Evolutionary conservation across 2,888 invertebrate species (phyloP).

Genomic region (Orthosia gracilis): DNA sequence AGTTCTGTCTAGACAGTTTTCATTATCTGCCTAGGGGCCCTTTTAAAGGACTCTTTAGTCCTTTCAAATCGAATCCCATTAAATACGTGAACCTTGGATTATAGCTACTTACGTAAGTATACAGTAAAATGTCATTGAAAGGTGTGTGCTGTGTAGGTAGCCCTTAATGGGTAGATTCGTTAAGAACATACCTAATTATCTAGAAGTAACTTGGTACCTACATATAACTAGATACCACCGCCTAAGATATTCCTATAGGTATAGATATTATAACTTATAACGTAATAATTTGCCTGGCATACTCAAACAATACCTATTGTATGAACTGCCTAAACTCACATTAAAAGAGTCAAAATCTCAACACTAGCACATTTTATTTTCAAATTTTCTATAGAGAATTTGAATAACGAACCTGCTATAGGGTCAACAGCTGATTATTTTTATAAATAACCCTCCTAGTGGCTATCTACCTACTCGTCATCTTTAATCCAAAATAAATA

Average conservation of each 20-base stretch:
- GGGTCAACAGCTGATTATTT: too few species aligned
- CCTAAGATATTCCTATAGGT: too few species aligned
- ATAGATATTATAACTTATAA: too few species aligned
- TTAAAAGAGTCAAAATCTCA: too few species aligned
- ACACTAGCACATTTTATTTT: too few species aligned
- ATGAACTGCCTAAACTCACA: too few species aligned
- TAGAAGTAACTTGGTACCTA: neutral
- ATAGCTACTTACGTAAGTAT: neutral
- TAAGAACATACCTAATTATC: neutral
- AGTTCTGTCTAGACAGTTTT: conserved; percentile 12
- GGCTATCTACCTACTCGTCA: neutral
- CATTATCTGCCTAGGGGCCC: conserved; percentile 6
- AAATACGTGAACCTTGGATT: conserved; percentile 16
- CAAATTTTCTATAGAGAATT: too few species aligned
- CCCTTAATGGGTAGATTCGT: conserved; percentile 2
- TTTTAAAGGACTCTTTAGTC: conserved; percentile 4
- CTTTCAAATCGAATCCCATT: conserved; percentile 11
- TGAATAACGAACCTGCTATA: too few species aligned
- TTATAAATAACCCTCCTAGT: too few species aligned
- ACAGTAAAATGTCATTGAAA: conserved; percentile 11
- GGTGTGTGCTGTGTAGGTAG: conserved; percentile 23
- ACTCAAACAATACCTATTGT: too few species aligned
- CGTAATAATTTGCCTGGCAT: too few species aligned
- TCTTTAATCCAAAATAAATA: neutral
- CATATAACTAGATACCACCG: neutral